phyloP scores from a whole-genome alignment of 2,797 vertebrate genomes.

The Otus scops region DNA sequence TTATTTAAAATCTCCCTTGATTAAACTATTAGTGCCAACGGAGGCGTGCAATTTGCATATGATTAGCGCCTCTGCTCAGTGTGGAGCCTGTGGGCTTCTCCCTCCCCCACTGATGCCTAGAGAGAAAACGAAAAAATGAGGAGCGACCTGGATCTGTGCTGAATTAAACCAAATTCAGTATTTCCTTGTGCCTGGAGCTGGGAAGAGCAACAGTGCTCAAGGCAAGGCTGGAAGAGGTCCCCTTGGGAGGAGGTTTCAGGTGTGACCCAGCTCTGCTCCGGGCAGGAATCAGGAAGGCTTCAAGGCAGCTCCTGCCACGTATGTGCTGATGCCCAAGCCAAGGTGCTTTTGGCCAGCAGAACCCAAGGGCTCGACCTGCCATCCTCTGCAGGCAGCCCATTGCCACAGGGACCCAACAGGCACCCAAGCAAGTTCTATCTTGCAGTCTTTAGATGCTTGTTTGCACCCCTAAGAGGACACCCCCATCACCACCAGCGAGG shows the following conservation, averaged over 20 bases:
- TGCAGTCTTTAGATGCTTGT: not conserved
- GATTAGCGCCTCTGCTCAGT: constrained; percentile 15
- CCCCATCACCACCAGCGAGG: not conserved
- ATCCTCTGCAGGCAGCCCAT: not conserved
- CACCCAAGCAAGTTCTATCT: not conserved
- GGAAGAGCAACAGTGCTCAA: not conserved
- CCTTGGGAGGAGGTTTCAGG: accelerated
- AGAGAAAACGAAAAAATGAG: not conserved
- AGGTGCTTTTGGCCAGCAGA: not conserved
- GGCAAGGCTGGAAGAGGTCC: not conserved
- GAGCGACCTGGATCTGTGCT: not conserved
- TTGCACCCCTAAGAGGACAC: not conserved
- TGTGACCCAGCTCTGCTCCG: not conserved
- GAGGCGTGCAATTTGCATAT: constrained; percentile 51
- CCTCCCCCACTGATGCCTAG: not conserved
- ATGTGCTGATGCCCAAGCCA: not conserved
- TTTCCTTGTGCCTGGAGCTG: not conserved
- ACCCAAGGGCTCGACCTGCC: not conserved
- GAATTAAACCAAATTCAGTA: not conserved
- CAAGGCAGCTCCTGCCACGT: not conserved
- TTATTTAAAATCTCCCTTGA: constrained; percentile 56
- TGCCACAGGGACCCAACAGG: not conserved
- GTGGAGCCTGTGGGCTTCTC: not conserved
- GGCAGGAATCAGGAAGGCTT: not conserved
- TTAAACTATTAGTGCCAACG: constrained; percentile 45